Evolutionary conservation across 1,140 invertebrate genomes (phyloP), one percentile per base, ranked within the genome.

Genomic region (Cephus cinctus): DNA sequence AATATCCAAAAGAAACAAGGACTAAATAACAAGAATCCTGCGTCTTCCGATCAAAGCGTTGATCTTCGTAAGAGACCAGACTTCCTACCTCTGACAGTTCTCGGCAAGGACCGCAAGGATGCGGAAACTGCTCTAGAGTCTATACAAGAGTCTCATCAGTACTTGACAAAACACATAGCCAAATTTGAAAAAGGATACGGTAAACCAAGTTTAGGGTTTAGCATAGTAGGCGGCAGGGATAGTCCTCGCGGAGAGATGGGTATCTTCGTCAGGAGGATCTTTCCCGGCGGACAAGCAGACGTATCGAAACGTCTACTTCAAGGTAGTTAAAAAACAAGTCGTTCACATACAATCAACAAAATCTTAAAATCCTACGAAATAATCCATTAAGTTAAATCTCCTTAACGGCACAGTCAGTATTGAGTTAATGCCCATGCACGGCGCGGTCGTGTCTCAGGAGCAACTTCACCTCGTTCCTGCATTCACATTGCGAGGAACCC

Each of bases 161-260:
- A 59, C 47, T 66, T 63, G 41, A 65, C 61, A 49, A 79, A 38
- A 64, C 75, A 68, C 59, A 44, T 60, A 53, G 78, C 59, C 34
- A 76, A 55, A 57, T 86, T 86, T 43, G 75, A 82, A 46, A 88
- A 88, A 63, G 85, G 86, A 0, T 73, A 78, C 3, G 81, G 82
- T 4, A 82, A 81, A 25, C 86, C 86, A 32, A 84, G 83, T 35
- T 67, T 89, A 0, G 87, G 87, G 1, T 89, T 89, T 66, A 87
- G 83, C 51, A 86, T 89, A 41, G 87, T 89, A 9, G 87, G 87
- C 2, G 87, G 87, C 2, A 79, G 78, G 32, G 87, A 89, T 62
- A 86, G 85, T 3, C 82, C 86, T 0, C 79, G 81, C 43, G 86
- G 86, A 1, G 78, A 80, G 40, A 83, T 89, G 75, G 86, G 86